These are phyloP conservation scores for Trissolcus japonicus DNA, from an alignment of 2,888 invertebrate species.

Conservation along the genomic window DNA sequence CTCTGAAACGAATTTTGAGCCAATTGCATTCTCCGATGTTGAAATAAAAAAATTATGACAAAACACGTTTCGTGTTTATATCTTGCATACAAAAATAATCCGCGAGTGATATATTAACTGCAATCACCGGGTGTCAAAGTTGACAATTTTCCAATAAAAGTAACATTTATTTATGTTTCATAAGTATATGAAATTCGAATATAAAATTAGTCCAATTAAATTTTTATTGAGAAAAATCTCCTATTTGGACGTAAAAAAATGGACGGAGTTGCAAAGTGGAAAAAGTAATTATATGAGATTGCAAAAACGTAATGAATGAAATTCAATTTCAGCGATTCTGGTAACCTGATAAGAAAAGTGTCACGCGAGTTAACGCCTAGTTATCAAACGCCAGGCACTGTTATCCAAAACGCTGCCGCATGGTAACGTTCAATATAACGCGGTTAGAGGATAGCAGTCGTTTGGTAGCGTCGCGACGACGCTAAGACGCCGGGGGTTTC, in stretches of 20 bases:
- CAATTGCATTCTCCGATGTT: too few species aligned
- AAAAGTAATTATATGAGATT: not conserved
- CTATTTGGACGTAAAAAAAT: too few species aligned
- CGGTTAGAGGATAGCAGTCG: conserved; percentile 54
- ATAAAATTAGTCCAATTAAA: not conserved
- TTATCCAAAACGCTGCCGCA: conserved; percentile 40
- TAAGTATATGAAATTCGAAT: conserved; percentile 1
- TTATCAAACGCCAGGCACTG: conserved; percentile 35
- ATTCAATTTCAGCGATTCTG: too few species aligned
- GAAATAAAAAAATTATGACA: too few species aligned
- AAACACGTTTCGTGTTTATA: too few species aligned
- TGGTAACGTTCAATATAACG: conserved; percentile 53
- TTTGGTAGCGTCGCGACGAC: conserved; percentile 69
- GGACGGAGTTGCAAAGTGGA: too few species aligned
- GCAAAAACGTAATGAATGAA: too few species aligned
- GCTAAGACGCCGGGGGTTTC: conserved; percentile 64
- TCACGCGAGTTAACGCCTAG: conserved; percentile 2
- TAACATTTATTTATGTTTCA: not conserved
- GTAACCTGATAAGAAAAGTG: not conserved
- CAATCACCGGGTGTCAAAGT: not conserved
- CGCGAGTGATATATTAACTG: too few species aligned
- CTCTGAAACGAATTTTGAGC: not conserved
- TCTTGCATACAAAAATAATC: too few species aligned
- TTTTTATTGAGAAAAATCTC: not conserved
- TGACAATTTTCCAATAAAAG: conserved; percentile 26